phyloP scores from a whole-genome alignment of 2,113 vertebrate genomes.

The Stegostoma tigrinum region DNA sequence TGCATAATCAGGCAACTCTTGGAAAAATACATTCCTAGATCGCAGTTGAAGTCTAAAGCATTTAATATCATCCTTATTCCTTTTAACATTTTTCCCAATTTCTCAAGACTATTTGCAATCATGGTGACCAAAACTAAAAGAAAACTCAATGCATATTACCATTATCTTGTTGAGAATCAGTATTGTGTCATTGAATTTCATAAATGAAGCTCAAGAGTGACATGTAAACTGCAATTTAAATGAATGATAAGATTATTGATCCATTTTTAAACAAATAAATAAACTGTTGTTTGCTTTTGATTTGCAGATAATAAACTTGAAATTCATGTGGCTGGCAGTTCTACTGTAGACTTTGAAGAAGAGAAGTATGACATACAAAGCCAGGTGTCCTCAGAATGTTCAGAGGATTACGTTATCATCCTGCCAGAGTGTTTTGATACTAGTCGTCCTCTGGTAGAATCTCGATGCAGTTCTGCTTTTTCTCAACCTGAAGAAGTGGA shows the following conservation, averaged over 20 bases:
- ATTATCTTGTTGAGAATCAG: not conserved
- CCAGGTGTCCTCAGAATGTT: slow-evolving; percentile 77
- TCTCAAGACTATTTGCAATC: not conserved
- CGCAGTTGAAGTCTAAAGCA: not conserved
- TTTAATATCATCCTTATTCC: not conserved
- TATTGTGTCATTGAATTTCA: not conserved
- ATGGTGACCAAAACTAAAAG: not conserved
- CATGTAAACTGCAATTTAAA: not conserved
- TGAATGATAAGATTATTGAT: too few species aligned
- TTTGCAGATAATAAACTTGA: not conserved
- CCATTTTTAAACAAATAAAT: not conserved
- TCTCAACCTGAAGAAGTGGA: slow-evolving; percentile 60
- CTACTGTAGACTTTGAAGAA: slow-evolving; percentile 46
- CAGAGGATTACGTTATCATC: slow-evolving; percentile 90
- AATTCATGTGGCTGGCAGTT: not conserved
- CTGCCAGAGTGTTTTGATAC: slow-evolving; percentile 93
- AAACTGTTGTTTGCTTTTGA: not conserved
- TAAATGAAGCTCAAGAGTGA: not conserved
- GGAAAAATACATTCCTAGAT: not conserved
- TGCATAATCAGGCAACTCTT: not conserved
- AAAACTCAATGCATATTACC: not conserved
- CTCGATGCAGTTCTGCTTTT: slow-evolving; percentile 86
- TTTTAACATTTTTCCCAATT: not conserved
- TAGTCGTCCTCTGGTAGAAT: slow-evolving; percentile 82
- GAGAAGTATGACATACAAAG: slow-evolving; percentile 74